A percentile compares a stretch with the other conserved stretches of the same genome.
These are phyloP conservation scores for Calameuta idolon DNA, from an alignment of 2,888 invertebrate genomes.

Conservation along the genomic window DNA sequence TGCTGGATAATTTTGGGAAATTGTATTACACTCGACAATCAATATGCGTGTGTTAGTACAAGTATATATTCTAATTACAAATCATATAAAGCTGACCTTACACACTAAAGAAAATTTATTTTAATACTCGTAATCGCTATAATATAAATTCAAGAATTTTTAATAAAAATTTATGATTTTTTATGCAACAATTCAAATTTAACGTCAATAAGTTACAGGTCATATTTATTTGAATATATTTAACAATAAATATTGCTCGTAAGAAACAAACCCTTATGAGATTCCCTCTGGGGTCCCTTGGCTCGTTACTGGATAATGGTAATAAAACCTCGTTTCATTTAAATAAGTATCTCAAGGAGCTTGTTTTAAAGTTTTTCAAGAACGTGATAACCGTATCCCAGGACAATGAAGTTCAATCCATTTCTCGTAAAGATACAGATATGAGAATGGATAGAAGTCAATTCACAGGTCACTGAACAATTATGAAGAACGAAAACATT, in stretches of 20 bases:
- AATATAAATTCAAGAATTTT: neutral
- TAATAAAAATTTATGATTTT: neutral
- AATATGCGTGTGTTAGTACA: no score
- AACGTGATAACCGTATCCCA: neutral
- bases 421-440: constrained; percentile 13
- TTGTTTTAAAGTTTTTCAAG: neutral
- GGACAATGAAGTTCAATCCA: neutral
- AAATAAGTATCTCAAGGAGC: neutral
- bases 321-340: neutral
- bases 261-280: neutral
- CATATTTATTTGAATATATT: neutral
- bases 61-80: neutral
- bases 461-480: neutral
- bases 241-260: neutral
- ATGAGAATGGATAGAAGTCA: constrained; percentile 10
- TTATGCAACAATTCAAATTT: neutral
- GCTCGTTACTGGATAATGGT: neutral
- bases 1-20: neutral
- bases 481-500: neutral
- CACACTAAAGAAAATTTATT: neutral
- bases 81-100: neutral
- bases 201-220: neutral
- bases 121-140: neutral
- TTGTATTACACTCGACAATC: neutral
- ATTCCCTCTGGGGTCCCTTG: neutral